Base-by-base conservation (phyloP, 2,797 vertebrate species). In the Pseudochirops cupreus region DNA sequence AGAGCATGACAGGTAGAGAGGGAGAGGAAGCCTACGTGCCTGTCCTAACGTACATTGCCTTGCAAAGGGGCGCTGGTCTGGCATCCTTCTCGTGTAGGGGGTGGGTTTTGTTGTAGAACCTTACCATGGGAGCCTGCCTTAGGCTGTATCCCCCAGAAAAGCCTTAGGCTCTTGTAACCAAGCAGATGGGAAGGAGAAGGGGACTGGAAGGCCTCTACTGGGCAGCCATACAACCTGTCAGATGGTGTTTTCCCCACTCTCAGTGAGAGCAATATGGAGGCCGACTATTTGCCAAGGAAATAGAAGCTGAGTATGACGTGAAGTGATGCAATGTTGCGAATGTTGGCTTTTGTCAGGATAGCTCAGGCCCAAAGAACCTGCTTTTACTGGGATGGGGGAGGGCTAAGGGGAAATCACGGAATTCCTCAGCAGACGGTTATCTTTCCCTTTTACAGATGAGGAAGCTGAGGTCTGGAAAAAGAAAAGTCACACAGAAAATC, bases 211-310 rank as follows among this genome's bases (percentile, higher is more conserved):
- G 74, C 74, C 57, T 58, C 28, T 4, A 39, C 93, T 92, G 95
- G 96, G 97, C 96, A 95, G 93, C 96, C 50, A 74, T 94, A 97
- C 93, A 94, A 97, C 74, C 93, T 91, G 93, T 97, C 97, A 97
- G 96, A 97, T 97, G 96, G 96, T 98, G 97, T 98, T 97, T 97
- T 97, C 96, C 96, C 94, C 93, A 96, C 97, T 96, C 93, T 93
- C 87, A 96, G 96, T 95, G 94, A 95, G 59, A 56, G 95, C 97
- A 97, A 94, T 97, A 97, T 97, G 97, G 97, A 96, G 91, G 74
- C 74, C 67, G 91, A 56, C 94, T 93, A 57, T 93, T 96, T 97
- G 95, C 93, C 91, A 55, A 0, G 29, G 92, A 93, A 91, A 56
- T 56, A 54, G 12, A 6, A 29, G 5, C 50, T 91, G 54, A 54